These are phyloP conservation scores for Sesia apiformis DNA, from an alignment of 2,888 invertebrate genomes.

Conservation along the genomic window DNA sequence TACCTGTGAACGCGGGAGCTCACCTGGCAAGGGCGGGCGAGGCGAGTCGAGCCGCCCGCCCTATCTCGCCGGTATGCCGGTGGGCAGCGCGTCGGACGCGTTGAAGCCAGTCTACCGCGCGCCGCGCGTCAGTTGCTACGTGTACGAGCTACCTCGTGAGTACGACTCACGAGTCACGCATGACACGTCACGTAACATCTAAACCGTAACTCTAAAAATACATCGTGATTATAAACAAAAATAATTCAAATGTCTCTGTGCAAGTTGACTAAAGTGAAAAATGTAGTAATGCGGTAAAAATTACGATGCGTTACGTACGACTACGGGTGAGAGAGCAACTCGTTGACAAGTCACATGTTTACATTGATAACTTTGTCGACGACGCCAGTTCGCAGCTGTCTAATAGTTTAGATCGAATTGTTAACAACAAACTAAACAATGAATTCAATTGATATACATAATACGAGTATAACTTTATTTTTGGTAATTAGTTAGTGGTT, in stretches of 20 bases:
- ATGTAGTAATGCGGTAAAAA: constrained; percentile 1
- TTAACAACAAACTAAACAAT: constrained; percentile 4
- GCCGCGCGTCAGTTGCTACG: constrained; percentile 25
- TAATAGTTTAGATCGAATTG: constrained; percentile 17
- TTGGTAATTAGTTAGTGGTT: too few species aligned
- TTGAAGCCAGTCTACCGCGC: constrained; percentile 42
- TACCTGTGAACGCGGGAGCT: constrained; percentile 8
- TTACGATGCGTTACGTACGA: constrained; percentile 1
- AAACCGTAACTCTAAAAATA: constrained; percentile 5
- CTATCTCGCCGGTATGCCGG: background rate
- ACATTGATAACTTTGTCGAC: constrained; percentile 13
- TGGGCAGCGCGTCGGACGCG: constrained; percentile 12
- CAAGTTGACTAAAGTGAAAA: constrained; percentile 14
- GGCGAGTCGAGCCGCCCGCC: constrained; percentile 23
- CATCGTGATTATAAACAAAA: background rate
- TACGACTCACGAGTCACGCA: background rate
- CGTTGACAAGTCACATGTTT: constrained; percentile 15
- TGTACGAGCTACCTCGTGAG: constrained; percentile 1
- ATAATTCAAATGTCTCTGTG: constrained; percentile 10
- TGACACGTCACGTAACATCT: constrained; percentile 18
- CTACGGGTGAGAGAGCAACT: constrained; percentile 14
- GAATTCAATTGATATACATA: background rate
- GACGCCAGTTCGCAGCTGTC: constrained; percentile 13
- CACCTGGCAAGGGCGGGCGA: constrained; percentile 41
- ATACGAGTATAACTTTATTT: too few species aligned